Percentiles rank a stretch among this genome's conserved stretches.
These are phyloP conservation scores for Calidris pygmaea DNA, from an alignment of 2,113 vertebrate genomes.

Conservation along the genomic window DNA sequence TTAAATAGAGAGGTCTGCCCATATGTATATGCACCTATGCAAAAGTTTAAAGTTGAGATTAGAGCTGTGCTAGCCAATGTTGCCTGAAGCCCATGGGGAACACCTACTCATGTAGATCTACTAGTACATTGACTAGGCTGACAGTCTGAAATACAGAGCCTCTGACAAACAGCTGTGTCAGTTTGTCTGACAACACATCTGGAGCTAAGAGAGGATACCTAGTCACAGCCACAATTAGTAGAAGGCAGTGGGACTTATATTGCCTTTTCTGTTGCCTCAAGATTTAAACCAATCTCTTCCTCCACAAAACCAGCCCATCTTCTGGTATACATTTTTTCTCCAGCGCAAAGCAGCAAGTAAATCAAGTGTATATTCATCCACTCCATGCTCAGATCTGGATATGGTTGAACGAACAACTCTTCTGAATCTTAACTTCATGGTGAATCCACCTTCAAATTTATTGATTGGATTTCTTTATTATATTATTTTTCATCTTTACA, in stretches of 20 bases:
- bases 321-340: neutral
- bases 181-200: too few relatives aligned
- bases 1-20: neutral
- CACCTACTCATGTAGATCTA: neutral
- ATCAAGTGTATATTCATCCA: neutral
- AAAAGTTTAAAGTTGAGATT: neutral
- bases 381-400: neutral
- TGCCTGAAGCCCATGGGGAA: neutral
- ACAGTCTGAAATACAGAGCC: neutral
- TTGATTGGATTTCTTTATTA: neutral
- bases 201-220: neutral
- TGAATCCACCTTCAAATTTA: neutral
- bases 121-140: neutral
- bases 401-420: neutral
- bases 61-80: neutral
- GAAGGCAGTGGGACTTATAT: neutral
- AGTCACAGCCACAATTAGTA: neutral
- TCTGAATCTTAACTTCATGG: neutral
- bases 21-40: neutral
- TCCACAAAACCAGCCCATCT: neutral
- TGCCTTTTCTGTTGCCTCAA: neutral
- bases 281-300: slow-evolving; percentile 10
- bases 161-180: neutral
- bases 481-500: neutral
- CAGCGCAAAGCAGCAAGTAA: neutral